These are phyloP conservation scores for Percopsis transmontana DNA, from an alignment of 2,113 vertebrate genomes.

Conservation along the genomic window DNA sequence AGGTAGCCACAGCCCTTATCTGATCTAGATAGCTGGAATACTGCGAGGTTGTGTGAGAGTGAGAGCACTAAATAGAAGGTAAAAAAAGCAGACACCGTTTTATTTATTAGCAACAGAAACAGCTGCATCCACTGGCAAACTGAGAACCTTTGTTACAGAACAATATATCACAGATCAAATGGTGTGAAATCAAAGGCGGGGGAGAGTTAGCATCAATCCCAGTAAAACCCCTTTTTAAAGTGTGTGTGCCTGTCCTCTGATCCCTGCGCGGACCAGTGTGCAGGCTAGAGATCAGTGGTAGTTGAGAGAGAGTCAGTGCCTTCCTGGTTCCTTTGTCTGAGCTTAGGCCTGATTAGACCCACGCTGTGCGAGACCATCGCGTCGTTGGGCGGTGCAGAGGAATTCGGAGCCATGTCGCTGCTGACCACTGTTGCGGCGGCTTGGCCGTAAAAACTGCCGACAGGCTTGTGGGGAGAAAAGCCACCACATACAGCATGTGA, in stretches of 20 bases:
- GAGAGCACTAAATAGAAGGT: constrained; percentile 41
- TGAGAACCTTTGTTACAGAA: constrained; percentile 78
- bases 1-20: constrained; percentile 85
- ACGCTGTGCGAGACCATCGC: constrained; percentile 57
- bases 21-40: constrained; percentile 86
- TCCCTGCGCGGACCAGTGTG: constrained; percentile 67
- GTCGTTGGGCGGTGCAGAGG: constrained; percentile 30
- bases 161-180: constrained; percentile 81
- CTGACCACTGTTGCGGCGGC: constrained; percentile 29
- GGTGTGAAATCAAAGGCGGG: constrained; percentile 76
- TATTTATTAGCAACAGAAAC: constrained; percentile 80
- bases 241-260: constrained; percentile 67
- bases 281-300: constrained; percentile 67
- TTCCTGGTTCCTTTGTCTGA: constrained; percentile 75
- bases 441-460: constrained; percentile 6
- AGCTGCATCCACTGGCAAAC: constrained; percentile 85
- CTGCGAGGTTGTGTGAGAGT: constrained; percentile 67
- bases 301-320: constrained; percentile 67
- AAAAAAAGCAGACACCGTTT: constrained; percentile 25
- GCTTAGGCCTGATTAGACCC: constrained; percentile 68
- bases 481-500: constrained; percentile 20
- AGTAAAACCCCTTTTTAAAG: constrained; percentile 68
- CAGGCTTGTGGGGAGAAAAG: constrained; percentile 22
- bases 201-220: constrained; percentile 72
- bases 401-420: constrained; percentile 31